These are phyloP conservation scores for Conus betulinus DNA, from an alignment of 1,140 invertebrate genomes.

Conservation along the genomic window DNA sequence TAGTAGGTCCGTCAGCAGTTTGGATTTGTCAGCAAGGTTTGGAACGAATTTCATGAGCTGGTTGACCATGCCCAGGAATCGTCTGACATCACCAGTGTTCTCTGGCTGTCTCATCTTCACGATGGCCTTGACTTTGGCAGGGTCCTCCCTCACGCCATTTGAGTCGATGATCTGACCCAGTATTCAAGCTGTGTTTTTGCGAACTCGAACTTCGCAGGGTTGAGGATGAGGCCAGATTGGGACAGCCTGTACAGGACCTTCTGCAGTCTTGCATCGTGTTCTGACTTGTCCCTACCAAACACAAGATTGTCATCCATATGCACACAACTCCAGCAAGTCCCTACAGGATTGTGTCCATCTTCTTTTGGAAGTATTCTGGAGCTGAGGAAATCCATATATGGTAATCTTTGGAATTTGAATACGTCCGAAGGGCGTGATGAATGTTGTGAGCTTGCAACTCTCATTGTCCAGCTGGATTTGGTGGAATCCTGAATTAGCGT, in stretches of 20 bases:
- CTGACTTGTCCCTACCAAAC: not conserved
- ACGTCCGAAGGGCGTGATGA: slow-evolving; percentile 72
- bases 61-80: slow-evolving; percentile 32
- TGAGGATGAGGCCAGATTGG: slow-evolving; percentile 70
- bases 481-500: slow-evolving; percentile 41
- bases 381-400: slow-evolving; percentile 4
- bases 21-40: slow-evolving; percentile 20
- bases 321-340: slow-evolving; percentile 20
- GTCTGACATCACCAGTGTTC: not conserved
- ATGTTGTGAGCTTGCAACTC: slow-evolving; percentile 55
- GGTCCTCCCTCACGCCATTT: slow-evolving; percentile 52
- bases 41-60: slow-evolving; percentile 34
- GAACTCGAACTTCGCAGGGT: slow-evolving; percentile 52
- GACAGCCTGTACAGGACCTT: not conserved
- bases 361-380: slow-evolving; percentile 14
- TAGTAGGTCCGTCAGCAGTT: slow-evolving; percentile 25
- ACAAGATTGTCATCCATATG: slow-evolving; percentile 37
- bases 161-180: slow-evolving; percentile 53
- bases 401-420: slow-evolving; percentile 45
- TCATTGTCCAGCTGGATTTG: slow-evolving; percentile 47
- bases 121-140: slow-evolving; percentile 32
- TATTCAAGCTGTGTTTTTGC: slow-evolving; percentile 32
- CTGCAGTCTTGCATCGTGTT: not conserved
- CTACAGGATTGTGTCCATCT: not conserved
- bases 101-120: not conserved